Base-by-base conservation (phyloP, 2,113 vertebrate species). In the Amphilophus citrinellus region DNA sequence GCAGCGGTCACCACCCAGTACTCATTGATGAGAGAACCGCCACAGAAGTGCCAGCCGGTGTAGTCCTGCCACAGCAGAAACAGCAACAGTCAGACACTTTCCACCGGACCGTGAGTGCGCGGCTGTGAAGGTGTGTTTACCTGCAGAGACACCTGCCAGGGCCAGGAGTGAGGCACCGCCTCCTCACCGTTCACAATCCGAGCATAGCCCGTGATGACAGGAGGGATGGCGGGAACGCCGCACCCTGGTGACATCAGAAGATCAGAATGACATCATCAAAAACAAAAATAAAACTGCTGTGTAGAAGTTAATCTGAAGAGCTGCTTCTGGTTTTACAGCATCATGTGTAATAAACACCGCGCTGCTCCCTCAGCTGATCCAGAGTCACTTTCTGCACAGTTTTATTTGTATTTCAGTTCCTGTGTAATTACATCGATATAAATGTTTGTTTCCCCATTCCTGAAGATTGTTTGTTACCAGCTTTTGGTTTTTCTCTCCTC, bases 1-100 rank as follows among this genome's bases (percentile, higher is more conserved):
- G 97, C 96, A 0, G 97, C 97, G 0, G 97, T 97, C 86, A 96
- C 95, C 32, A 97, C 97, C 97, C 97, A 97, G 87, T 91, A 57
- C 76, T 96, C 89, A 0, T 78, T 97, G 94, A 98, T 93, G 89
- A 98, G 96, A 57, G 97, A 97, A 6, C 96, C 97, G 0, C 96
- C 97, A 0, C 97, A 97, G 93, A 97, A 98, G 83, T 97, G 97
- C 90, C 95, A 97, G n/a, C 97, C 96, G 0, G 94, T 96, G n/a
- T 20, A 87, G 83, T 97, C 95, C 97, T 97, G 80, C 6, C 87
- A 84, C 17, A 18, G 35, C 10, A 17, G 27, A 11, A 8, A 0
- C 13, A 50, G 8, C 1, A 71, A 3, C 15, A 0, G 17, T 59
- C 5, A 27, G 24, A 50, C 27, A 63, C 17, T 27, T 56, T 65